These are phyloP conservation scores for Parotocinclus haroldoi DNA, from an alignment of 2,797 vertebrate species.

Conservation along the genomic window DNA sequence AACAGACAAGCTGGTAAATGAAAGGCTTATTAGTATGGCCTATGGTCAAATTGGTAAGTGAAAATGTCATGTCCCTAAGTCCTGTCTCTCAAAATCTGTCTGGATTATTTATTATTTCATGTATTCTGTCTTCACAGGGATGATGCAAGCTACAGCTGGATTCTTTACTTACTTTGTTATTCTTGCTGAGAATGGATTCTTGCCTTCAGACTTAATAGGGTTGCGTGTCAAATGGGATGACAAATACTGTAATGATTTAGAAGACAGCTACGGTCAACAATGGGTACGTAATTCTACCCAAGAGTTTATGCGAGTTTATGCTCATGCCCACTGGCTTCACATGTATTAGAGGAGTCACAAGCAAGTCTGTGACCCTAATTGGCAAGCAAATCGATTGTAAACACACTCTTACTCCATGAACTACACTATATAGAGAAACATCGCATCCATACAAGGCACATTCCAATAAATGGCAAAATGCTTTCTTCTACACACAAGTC, in stretches of 20 bases:
- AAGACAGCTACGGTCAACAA: conserved; percentile 79
- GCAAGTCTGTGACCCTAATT: no score
- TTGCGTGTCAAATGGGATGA: conserved; percentile 78
- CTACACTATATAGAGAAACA: no score
- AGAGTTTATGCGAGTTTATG: no score
- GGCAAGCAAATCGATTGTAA: no score
- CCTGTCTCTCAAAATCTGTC: neutral
- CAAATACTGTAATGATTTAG: conserved; percentile 70
- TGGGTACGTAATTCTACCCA: conserved; percentile 76
- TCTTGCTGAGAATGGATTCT: conserved; percentile 77
- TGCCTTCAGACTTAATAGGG: conserved; percentile 67
- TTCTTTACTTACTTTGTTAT: conserved; percentile 82
- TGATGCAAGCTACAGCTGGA: conserved; percentile 76
- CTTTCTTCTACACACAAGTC: no score
- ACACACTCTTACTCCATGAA: no score
- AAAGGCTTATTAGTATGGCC: conserved; percentile 95
- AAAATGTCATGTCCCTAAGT: neutral
- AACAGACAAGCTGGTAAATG: conserved; percentile 93
- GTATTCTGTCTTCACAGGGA: conserved; percentile 58
- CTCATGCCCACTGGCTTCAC: neutral
- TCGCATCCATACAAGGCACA: no score
- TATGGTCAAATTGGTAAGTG: conserved; percentile 93
- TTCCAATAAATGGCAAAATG: no score
- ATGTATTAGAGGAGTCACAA: no score
- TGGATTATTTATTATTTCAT: neutral